These are phyloP conservation scores for Rhopilema esculentum DNA, from an alignment of 30 jellyfish, hydroid and myxozoan species.

Conservation along the genomic window DNA sequence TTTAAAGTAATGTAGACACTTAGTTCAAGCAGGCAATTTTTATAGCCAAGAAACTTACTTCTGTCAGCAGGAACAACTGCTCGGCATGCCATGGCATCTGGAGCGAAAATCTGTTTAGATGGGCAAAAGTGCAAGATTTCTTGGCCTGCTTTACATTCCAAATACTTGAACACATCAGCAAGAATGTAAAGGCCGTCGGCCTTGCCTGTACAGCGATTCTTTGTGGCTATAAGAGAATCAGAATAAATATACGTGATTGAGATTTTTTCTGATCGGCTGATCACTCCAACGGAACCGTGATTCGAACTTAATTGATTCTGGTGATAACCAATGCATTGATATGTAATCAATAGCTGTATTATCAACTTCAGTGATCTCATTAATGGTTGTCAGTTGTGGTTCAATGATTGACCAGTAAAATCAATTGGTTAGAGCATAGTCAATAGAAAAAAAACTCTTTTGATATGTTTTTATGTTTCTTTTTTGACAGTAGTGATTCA, in stretches of 20 bases:
- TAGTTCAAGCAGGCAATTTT: neutral
- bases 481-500: no score
- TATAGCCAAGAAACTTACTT: slow-evolving; percentile 9
- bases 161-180: slow-evolving; percentile 68
- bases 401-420: no score
- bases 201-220: slow-evolving; percentile 51
- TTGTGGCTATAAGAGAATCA: slow-evolving; percentile 9
- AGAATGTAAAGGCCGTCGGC: slow-evolving; percentile 53
- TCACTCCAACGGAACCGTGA: neutral
- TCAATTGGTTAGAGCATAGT: no score
- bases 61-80: slow-evolving; percentile 50
- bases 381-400: no score
- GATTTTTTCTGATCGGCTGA: neutral
- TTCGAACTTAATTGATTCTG: neutral
- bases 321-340: no score
- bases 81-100: slow-evolving; percentile 42
- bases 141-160: slow-evolving; percentile 60
- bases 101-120: slow-evolving; percentile 35
- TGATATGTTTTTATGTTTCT: no score
- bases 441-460: no score
- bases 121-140: slow-evolving; percentile 59
- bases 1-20: no score
- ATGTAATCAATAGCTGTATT: no score
- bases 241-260: neutral
- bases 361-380: no score